Base-by-base conservation (phyloP, 1,140 invertebrate species). In the Phenacoccus solenopsis region DNA sequence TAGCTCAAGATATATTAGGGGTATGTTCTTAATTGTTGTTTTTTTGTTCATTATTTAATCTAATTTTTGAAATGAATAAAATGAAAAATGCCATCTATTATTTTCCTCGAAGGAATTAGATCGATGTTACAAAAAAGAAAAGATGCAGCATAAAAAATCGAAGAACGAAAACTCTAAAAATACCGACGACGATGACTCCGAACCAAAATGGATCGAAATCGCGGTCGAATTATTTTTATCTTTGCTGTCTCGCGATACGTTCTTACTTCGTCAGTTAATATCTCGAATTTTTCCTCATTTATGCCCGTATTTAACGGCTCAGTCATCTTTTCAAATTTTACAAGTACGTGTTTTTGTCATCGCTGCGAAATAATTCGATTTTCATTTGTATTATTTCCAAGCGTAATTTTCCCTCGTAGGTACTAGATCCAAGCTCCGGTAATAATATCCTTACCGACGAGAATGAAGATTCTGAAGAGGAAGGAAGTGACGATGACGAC, bases 251-350 rank as follows among this genome's bases (percentile, higher is more conserved):
- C 68, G 67, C 59, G 71, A 71, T 5, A 69, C 71, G 21, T 71
- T 69, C 38, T 69, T 69, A 30, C 68, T 71, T 21, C 68, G 71
- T 9, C 71, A 71, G 28, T 35, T 71, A 13, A 71, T 71, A n/a
- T 68, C 71, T 0, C 22, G 59, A 27, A 64, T 64, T 0, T 91
- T 91, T 76, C 83, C 86, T 57, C 83, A 89, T 71, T 80, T 91
- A 35, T 88, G 86, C 77, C 82, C 85, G 32, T 83, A 86, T 77
- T 78, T 92, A 25, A 90, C 85, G 7, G 76, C 84, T 7, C 78
- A 82, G 21, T 83, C 87, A 16, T 79, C 92, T 70, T 83, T 85
- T 73, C 87, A 89, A 77, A 87, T 92, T 76, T 79, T 90, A 56
- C 83, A 85, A n/a, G 87, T 84, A 78, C 76, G 73, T 27, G 12